Conservation (phyloP, 2,113 vertebrate species). For the Ia io region DNA sequence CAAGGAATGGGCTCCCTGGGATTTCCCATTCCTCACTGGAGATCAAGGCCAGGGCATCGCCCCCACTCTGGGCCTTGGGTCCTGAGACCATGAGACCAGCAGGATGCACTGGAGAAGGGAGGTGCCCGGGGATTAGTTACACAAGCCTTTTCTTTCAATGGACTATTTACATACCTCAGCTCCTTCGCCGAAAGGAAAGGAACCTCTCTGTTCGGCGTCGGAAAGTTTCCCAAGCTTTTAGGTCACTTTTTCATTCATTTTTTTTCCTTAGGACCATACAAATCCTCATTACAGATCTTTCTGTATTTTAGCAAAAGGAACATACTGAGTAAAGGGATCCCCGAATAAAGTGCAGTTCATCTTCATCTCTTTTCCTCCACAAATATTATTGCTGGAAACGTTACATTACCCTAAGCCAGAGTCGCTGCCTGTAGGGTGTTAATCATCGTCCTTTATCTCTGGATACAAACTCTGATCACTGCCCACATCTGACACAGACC, state of each 20-base stretch:
- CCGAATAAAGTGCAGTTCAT: conserved; percentile 32
- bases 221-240: background rate
- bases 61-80: background rate
- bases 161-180: background rate
- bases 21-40: background rate
- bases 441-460: conserved; percentile 12
- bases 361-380: conserved; percentile 31
- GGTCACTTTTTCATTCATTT: background rate
- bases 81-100: background rate
- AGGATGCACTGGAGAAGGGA: too few species aligned
- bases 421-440: background rate
- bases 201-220: background rate
- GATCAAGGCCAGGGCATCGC: background rate
- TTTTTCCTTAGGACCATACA: background rate
- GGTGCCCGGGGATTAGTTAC: background rate
- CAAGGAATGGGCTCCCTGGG: background rate
- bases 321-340: background rate
- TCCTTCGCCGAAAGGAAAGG: background rate
- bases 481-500: background rate
- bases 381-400: conserved; percentile 49
- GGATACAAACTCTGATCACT: background rate
- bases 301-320: conserved; percentile 32
- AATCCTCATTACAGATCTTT: background rate
- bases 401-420: conserved; percentile 46
- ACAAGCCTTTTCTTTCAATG: background rate